phyloP scores from a whole-genome alignment of 2,113 vertebrate genomes.

The Elaphurus davidianus region DNA sequence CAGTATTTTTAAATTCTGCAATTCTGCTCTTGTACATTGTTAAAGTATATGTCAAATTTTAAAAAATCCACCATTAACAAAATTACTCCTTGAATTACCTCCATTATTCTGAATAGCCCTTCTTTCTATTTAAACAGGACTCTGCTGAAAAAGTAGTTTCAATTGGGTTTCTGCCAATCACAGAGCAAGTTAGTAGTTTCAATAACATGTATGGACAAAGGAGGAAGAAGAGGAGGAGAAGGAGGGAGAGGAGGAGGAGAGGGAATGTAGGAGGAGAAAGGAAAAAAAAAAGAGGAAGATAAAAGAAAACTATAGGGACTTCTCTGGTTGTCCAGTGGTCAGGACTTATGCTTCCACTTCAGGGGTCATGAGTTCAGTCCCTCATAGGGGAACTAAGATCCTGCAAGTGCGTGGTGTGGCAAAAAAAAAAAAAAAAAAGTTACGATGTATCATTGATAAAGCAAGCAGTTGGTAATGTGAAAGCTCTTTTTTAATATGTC shows the following conservation, averaged over 20 bases:
- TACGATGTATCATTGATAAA: not conserved
- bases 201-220: not conserved
- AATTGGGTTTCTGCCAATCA: not conserved
- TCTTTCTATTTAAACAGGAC: constrained; percentile 5
- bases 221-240: not conserved
- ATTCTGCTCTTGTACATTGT: not conserved
- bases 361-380: not conserved
- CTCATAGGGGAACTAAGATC: not conserved
- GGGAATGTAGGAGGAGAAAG: not conserved
- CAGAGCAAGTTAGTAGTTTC: not conserved
- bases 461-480: not conserved
- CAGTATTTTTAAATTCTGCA: not conserved
- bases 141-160: constrained; percentile 4
- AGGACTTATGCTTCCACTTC: not conserved
- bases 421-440: not conserved
- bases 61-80: not conserved
- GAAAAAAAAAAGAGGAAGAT: not conserved
- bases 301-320: not conserved
- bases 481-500: not conserved
- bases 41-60: constrained; percentile 15
- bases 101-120: not conserved
- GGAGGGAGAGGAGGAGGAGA: not conserved
- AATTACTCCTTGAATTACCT: constrained; percentile 46
- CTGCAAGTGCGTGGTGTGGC: not conserved
- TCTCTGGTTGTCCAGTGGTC: not conserved